Evolutionary conservation across 2,797 vertebrate species (phyloP), one percentile per base, ranked within the genome.

Genomic region (Hippoglossus hippoglossus): DNA sequence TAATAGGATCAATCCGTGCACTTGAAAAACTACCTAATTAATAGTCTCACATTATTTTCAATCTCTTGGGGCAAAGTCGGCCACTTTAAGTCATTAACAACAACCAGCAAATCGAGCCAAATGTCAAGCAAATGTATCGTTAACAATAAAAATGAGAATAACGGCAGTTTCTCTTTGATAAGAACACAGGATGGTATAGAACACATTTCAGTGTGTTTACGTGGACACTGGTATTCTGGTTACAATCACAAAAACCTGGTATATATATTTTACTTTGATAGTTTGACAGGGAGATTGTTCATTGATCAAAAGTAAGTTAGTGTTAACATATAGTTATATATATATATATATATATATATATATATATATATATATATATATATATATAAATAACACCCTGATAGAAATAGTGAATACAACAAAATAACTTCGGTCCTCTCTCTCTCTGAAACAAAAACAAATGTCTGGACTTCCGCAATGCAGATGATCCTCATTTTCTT

Each of bases 371-470:
- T 22, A 22, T 12, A 22, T 22, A 22, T 22, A 22, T 22, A 22
- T 22, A 22, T 22, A 22, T 16, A 46, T 8, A 19, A 19, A 46
- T 19, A 46, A 6, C 4, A 16, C 15, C 16, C 15, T 46, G 47
- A n/a, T 1, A 21, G n/a, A 3, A 21, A 5, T 4, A 49, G 19
- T 49, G 3, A 21, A 3, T 19, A 15, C 3, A 15, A 15, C 12
- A 19, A 46, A 16, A 7, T 46, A 18, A 54, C 63, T 71, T 47
- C 1, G 26, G 21, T 61, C 28, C 3, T 11, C 44, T 46, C 34
- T 25, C 46, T 25, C 46, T 49, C 47, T 68, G 50, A 54, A 60
- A 72, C 24, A n/a, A 51, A 51, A 67, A n/a, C n/a, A 6, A 18
- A 25, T 44, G 34, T 36, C 44, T 46, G 5, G 26, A 73, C 58